Percentiles rank a stretch among this genome's conserved stretches.
These are phyloP conservation scores for Toxotes lorentzi DNA, from an alignment of 2,797 vertebrate species.

Conservation along the genomic window DNA sequence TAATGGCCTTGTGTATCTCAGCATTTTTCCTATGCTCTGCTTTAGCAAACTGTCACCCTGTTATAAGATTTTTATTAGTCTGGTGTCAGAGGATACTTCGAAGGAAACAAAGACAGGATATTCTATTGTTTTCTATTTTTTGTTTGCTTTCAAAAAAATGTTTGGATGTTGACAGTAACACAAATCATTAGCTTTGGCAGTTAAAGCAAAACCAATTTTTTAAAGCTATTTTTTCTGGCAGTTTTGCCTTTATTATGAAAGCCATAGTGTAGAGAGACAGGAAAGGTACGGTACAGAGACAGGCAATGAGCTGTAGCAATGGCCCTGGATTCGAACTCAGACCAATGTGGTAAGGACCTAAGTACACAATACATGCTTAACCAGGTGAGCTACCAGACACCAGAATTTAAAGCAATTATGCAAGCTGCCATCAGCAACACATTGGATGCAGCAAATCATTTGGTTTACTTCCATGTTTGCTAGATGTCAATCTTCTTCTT, in stretches of 20 bases:
- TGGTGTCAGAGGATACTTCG: background rate
- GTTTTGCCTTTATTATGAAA: too few species aligned
- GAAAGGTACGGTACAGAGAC: too few species aligned
- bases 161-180: background rate
- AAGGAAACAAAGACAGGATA: slow-evolving; percentile 3
- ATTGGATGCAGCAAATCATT: background rate
- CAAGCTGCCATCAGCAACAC: background rate
- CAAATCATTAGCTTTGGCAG: background rate
- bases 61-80: slow-evolving; percentile 33
- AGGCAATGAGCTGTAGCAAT: too few species aligned
- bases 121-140: background rate
- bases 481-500: too few species aligned
- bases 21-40: slow-evolving; percentile 14
- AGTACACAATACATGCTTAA: too few species aligned
- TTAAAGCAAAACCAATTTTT: background rate
- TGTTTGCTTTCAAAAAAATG: background rate
- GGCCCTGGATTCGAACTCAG: too few species aligned
- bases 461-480: too few species aligned
- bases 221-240: too few species aligned
- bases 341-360: too few species aligned
- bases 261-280: too few species aligned
- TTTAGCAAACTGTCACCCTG: slow-evolving; percentile 20
- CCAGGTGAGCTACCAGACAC: too few species aligned
- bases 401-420: background rate
- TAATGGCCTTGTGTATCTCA: slow-evolving; percentile 24